phyloP scores from a whole-genome alignment of 2,797 vertebrate genomes.

The Lepidocolaptes lacrymiger region DNA sequence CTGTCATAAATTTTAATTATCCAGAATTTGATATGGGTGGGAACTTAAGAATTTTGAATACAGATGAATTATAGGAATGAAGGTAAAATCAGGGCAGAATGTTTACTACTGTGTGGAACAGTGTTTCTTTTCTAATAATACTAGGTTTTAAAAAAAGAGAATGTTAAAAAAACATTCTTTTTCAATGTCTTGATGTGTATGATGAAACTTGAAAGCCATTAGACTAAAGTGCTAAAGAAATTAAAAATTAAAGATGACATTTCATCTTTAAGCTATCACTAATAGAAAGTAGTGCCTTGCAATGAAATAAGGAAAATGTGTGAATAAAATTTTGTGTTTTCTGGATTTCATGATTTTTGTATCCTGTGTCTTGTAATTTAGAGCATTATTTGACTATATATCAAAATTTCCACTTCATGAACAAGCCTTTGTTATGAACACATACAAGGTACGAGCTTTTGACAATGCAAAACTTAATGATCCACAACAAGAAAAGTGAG shows the following conservation, averaged over 20 bases:
- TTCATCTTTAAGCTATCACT: background rate
- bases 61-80: background rate
- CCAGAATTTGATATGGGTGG: background rate
- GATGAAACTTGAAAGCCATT: background rate
- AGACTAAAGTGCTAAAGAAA: conserved; percentile 1
- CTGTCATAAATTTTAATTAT: background rate
- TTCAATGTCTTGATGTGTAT: background rate
- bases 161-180: background rate
- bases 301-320: background rate
- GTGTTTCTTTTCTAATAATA: background rate
- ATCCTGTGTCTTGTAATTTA: background rate
- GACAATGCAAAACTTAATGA: conserved; percentile 14
- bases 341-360: background rate
- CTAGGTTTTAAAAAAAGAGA: background rate
- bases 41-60: background rate
- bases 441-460: background rate
- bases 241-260: conserved; percentile 10
- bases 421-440: background rate
- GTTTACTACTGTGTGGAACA: background rate
- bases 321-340: background rate
- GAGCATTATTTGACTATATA: background rate
- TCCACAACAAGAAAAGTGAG: background rate
- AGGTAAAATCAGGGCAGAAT: background rate
- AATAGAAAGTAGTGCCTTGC: background rate
- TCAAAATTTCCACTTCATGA: background rate